A percentile compares a stretch with the other conserved stretches of the same genome.
These are phyloP conservation scores for Heliothis subflexa DNA, from an alignment of 1,140 invertebrate genomes.

Conservation along the genomic window DNA sequence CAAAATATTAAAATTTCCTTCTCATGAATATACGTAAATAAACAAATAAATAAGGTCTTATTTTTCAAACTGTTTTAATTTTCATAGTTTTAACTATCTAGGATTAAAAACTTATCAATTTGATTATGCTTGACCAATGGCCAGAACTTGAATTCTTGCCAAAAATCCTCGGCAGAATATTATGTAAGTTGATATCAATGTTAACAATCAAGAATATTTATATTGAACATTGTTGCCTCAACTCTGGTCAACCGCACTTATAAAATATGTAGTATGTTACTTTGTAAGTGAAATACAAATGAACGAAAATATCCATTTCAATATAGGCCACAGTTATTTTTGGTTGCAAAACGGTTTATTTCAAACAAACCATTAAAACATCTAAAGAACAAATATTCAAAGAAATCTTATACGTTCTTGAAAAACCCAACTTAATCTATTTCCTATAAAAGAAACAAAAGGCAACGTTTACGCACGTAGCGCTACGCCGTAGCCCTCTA, in stretches of 20 bases:
- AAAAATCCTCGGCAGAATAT: slow-evolving; percentile 20
- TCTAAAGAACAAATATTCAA: slow-evolving; percentile 1
- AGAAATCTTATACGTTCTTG: slow-evolving; percentile 7
- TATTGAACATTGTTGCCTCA: neutral
- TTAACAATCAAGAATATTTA: slow-evolving; percentile 26
- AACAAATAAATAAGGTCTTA: neutral
- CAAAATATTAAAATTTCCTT: neutral
- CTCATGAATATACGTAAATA: neutral
- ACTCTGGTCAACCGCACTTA: neutral
- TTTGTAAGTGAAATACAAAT: neutral
- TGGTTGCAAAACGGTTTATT: no score
- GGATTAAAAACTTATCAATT: neutral
- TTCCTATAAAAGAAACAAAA: slow-evolving; percentile 36
- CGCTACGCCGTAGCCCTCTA: slow-evolving; percentile 55
- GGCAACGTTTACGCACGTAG: slow-evolving; percentile 54
- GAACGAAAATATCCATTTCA: neutral
- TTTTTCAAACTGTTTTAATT: neutral
- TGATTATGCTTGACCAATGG: no score
- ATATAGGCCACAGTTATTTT: neutral
- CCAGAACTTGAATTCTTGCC: slow-evolving; percentile 18
- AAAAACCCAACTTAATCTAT: slow-evolving; percentile 36
- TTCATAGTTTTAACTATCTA: neutral
- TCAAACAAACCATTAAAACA: neutral
- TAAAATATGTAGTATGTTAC: neutral
- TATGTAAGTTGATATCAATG: slow-evolving; percentile 5